Conservation (phyloP, 35 echinoderm and acorn worm genomes). For the Heliocidaris tuberculata region DNA sequence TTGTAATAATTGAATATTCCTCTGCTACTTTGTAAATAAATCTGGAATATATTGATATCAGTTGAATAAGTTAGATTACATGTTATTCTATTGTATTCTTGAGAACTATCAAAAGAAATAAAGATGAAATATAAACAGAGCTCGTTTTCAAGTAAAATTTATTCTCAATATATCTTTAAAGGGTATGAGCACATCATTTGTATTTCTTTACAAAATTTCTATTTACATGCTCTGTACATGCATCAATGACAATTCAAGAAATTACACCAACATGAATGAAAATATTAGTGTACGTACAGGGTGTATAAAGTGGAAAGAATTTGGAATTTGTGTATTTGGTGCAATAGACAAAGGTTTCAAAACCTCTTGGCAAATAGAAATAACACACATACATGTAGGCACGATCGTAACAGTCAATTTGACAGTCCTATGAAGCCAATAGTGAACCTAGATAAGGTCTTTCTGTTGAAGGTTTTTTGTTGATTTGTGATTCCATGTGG, state of each 20-base stretch:
- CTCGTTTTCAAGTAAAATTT: neutral
- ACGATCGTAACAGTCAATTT: no score
- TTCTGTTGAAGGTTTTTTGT: no score
- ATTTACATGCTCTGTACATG: neutral
- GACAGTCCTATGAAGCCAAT: no score
- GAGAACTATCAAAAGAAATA: neutral
- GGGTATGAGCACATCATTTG: neutral
- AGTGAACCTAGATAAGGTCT: no score
- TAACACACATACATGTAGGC: neutral
- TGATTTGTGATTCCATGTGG: no score
- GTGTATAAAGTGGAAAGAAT: neutral
- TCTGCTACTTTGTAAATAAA: neutral
- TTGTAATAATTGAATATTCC: neutral
- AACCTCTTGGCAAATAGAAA: neutral
- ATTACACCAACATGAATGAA: neutral
- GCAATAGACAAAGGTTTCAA: neutral
- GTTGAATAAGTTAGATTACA: neutral
- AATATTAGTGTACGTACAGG: no score
- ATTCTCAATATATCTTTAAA: neutral
- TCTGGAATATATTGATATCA: constrained; percentile 5
- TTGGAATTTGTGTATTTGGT: neutral
- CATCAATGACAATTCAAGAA: neutral
- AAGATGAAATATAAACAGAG: neutral
- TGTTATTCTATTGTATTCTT: neutral
- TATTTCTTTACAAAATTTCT: neutral